These are phyloP conservation scores for Pelecanoides urinatrix DNA, from an alignment of 2,113 vertebrate genomes.

Conservation along the genomic window DNA sequence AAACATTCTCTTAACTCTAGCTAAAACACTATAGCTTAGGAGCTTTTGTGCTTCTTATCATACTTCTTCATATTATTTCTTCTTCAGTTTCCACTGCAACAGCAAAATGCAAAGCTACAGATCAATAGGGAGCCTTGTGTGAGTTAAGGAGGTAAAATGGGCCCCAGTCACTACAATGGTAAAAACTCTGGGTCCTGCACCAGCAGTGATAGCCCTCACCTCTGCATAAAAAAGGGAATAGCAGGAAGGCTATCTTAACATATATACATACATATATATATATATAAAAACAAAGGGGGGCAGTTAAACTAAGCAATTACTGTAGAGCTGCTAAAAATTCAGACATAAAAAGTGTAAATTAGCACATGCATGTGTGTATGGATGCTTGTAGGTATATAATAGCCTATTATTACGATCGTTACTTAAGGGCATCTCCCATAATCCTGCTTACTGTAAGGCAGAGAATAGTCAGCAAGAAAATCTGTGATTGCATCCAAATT, in stretches of 20 bases:
- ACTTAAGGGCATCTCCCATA: neutral
- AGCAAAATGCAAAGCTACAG: neutral
- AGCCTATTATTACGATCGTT: neutral
- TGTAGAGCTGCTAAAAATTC: neutral
- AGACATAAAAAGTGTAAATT: neutral
- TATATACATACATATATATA: accelerated
- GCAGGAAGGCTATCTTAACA: neutral
- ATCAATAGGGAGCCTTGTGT: neutral
- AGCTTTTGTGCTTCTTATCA: neutral
- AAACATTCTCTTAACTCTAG: neutral
- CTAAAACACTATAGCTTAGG: neutral
- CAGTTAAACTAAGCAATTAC: neutral
- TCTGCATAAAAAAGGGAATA: neutral
- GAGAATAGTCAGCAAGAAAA: neutral
- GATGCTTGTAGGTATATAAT: neutral
- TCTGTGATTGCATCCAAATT: neutral
- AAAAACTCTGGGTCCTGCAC: neutral
- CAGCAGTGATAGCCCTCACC: neutral
- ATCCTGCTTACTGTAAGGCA: neutral
- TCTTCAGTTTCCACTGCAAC: neutral
- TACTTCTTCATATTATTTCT: neutral
- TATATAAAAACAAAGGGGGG: neutral
- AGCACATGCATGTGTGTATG: neutral
- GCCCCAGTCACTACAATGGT: neutral
- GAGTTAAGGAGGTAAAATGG: neutral